Percentiles rank a stretch among this genome's conserved stretches.
Conservation (phyloP, 2,888 invertebrate species). For the Eudasyphora cyanicolor region DNA sequence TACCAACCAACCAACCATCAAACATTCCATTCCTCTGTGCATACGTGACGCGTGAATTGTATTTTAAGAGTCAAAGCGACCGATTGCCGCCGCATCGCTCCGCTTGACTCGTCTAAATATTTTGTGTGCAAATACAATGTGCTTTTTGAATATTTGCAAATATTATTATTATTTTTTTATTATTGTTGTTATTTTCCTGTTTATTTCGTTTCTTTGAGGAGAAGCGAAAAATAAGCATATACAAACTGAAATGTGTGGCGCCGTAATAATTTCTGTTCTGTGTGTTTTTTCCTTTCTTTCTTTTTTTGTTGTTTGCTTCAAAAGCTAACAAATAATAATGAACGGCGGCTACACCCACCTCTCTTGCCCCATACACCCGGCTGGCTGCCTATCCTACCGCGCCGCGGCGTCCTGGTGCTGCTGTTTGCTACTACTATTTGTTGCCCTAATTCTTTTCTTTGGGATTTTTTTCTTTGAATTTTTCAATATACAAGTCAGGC, state of each 20-base stretch:
- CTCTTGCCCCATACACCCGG: conserved; percentile 77
- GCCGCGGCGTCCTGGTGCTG: neutral
- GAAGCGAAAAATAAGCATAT: conserved; percentile 30
- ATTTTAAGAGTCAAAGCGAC: conserved; percentile 14
- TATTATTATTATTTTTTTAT: conserved; percentile 32
- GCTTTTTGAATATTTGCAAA: conserved; percentile 34
- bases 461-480: conserved; percentile 5
- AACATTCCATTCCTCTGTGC: neutral
- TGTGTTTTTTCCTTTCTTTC: neutral
- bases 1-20: too few species aligned
- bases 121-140: neutral
- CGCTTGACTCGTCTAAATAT: neutral
- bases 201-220: conserved; percentile 21
- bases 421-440: too few species aligned
- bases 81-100: neutral
- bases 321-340: conserved; percentile 48
- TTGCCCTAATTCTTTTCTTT: conserved; percentile 45
- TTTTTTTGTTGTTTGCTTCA: conserved; percentile 2
- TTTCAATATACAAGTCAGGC: conserved; percentile 1
- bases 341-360: conserved; percentile 24
- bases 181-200: neutral
- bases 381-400: conserved; percentile 75
- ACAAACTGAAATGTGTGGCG: conserved; percentile 41
- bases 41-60: conserved; percentile 24
- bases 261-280: conserved; percentile 34